A percentile compares a stretch with the other conserved stretches of the same genome.
phyloP scores from a whole-genome alignment of 2,888 invertebrate species.

The Erpobdella octoculata region DNA sequence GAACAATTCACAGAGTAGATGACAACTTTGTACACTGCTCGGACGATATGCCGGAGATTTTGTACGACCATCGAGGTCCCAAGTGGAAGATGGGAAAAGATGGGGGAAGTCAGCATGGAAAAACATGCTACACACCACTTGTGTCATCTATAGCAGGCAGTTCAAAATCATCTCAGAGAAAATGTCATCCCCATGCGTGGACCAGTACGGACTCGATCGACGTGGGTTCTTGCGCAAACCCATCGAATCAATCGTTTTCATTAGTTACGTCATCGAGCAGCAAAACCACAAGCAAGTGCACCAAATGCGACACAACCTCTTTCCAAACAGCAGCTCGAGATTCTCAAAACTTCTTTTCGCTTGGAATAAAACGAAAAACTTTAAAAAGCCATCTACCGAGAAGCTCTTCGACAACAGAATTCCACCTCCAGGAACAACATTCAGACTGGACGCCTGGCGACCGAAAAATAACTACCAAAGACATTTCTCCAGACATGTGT shows the following conservation, averaged over 20 bases:
- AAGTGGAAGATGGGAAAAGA: neutral
- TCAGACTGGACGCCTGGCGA: neutral
- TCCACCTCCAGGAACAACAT: neutral
- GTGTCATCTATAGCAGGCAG: neutral
- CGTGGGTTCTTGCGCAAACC: neutral
- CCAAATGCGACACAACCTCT: no score
- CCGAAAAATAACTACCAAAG: neutral
- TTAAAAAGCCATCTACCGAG: neutral
- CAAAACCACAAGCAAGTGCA: neutral
- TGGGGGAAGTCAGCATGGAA: no score
- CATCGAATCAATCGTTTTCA: neutral
- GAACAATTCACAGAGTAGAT: no score
- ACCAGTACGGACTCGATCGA: neutral
- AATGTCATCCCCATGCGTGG: neutral
- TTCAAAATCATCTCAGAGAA: neutral
- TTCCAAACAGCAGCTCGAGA: no score
- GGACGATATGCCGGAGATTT: neutral
- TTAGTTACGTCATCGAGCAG: no score
- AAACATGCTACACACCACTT: constrained; percentile 1
- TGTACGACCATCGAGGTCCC: neutral
- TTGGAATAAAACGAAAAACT: neutral
- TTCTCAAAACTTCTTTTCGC: neutral
- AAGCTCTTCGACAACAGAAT: neutral
- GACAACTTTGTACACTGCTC: no score
- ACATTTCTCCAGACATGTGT: neutral